Evolutionary conservation across 2,888 invertebrate species (phyloP).

Genomic region (Augiades crinisus): DNA sequence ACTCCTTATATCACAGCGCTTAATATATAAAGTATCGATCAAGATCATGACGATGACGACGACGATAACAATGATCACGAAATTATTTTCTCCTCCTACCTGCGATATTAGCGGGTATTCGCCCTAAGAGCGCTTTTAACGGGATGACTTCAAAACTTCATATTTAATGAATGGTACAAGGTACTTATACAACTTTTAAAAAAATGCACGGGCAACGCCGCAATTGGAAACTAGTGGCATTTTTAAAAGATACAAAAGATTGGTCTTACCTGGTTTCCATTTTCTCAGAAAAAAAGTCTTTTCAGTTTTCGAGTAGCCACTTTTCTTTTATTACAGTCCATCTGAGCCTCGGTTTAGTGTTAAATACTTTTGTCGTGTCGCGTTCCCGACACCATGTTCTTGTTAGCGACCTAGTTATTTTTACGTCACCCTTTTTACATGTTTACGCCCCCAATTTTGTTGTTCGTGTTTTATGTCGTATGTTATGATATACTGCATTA

Average conservation of each 20-base stretch:
- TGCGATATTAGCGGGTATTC: too few species aligned
- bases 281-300: conserved; percentile 12
- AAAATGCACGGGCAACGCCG: too few species aligned
- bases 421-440: conserved; percentile 21
- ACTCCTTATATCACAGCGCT: too few species aligned
- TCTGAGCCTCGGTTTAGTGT: conserved; percentile 25
- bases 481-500: background rate
- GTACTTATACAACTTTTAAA: too few species aligned
- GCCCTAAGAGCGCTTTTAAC: too few species aligned
- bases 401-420: conserved; percentile 24
- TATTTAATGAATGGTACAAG: too few species aligned
- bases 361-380: conserved; percentile 24
- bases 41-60: too few species aligned
- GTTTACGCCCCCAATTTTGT: conserved; percentile 15
- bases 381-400: conserved; percentile 12
- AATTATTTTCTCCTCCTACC: too few species aligned
- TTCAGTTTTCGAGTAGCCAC: conserved; percentile 14
- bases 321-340: conserved; percentile 27
- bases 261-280: conserved; percentile 22
- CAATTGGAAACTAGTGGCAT: too few species aligned
- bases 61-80: too few species aligned
- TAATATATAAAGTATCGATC: too few species aligned
- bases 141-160: too few species aligned
- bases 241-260: conserved; percentile 13
- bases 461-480: conserved; percentile 12